A percentile compares a stretch with the other conserved stretches of the same genome.
Evolutionary conservation across 2,113 vertebrate species (phyloP).

Genomic region (Pagrus major): DNA sequence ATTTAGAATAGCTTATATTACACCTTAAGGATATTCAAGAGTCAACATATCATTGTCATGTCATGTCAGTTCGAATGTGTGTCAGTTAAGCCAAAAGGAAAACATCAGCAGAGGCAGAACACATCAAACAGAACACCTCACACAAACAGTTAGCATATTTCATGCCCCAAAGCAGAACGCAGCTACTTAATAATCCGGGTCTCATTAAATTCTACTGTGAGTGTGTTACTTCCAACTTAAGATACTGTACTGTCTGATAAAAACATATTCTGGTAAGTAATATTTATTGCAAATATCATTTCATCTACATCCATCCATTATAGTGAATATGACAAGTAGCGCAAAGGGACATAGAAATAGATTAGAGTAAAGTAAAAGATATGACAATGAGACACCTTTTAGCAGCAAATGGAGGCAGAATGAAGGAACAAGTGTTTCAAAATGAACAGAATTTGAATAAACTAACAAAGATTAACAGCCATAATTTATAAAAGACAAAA

Average conservation of each 20-base stretch:
- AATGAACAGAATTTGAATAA: no score
- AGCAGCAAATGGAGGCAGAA: neutral
- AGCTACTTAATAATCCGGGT: constrained; percentile 60
- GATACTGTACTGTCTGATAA: neutral
- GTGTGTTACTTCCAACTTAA: constrained; percentile 24
- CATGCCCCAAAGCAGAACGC: constrained; percentile 43
- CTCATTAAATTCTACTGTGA: constrained; percentile 50
- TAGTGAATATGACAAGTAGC: neutral
- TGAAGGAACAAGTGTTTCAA: neutral
- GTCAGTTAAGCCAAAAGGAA: constrained; percentile 36
- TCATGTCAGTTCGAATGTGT: neutral
- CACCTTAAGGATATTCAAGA: neutral
- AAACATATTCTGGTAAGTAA: neutral
- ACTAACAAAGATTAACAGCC: no score
- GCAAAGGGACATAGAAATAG: neutral
- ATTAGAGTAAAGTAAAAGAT: neutral
- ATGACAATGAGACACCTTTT: neutral
- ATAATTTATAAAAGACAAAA: no score
- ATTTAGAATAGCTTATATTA: neutral
- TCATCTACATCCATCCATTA: neutral
- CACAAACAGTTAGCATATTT: constrained; percentile 56
- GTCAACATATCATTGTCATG: neutral
- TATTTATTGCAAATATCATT: constrained; percentile 6
- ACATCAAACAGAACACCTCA: constrained; percentile 52
- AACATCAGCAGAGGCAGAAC: constrained; percentile 32